Evolutionary conservation across 2,797 vertebrate genomes (phyloP).

Genomic region (Sebastes matsubarae): DNA sequence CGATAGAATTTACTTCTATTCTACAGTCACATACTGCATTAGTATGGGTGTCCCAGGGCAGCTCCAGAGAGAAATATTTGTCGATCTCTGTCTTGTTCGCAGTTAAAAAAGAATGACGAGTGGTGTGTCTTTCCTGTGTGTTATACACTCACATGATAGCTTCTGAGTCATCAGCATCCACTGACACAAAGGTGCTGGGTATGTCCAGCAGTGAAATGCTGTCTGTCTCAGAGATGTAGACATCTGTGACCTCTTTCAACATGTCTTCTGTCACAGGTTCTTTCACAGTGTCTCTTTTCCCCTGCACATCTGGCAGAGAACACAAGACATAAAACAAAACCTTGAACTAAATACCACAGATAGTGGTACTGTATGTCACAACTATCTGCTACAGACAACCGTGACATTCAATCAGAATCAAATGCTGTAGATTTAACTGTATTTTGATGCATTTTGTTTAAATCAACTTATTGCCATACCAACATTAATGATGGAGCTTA

Average conservation of each 20-base stretch:
- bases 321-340: not conserved
- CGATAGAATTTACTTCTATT: not conserved
- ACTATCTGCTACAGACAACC: not conserved
- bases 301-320: slow-evolving; percentile 74
- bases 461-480: not conserved
- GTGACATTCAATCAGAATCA: not conserved
- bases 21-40: not conserved
- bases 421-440: not conserved
- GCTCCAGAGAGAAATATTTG: not conserved
- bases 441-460: not conserved
- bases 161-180: slow-evolving; percentile 82
- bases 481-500: not conserved
- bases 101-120: not conserved
- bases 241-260: slow-evolving; percentile 76
- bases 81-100: not conserved
- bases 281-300: slow-evolving; percentile 61
- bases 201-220: slow-evolving; percentile 85
- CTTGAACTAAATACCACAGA: not conserved
- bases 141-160: slow-evolving; percentile 74
- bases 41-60: not conserved
- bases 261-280: slow-evolving; percentile 79
- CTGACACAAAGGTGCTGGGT: slow-evolving; percentile 76
- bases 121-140: not conserved
- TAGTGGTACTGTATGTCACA: not conserved
- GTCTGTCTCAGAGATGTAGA: slow-evolving; percentile 85